phyloP scores from a whole-genome alignment of 2,888 invertebrate species.

The Mesochorus sp. region DNA sequence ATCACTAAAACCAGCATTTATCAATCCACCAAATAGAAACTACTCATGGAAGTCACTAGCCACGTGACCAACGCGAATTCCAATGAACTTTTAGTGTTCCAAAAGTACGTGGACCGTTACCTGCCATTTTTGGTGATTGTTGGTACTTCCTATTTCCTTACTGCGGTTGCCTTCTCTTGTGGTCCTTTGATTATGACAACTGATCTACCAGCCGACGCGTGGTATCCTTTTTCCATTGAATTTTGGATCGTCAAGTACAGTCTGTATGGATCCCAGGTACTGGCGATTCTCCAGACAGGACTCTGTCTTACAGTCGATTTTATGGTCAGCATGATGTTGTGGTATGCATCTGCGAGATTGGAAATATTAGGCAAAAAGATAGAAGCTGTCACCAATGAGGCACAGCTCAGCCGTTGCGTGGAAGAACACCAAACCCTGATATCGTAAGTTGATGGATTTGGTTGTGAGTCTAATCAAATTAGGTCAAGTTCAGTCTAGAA shows the following conservation, averaged over 20 bases:
- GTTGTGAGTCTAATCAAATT: background rate
- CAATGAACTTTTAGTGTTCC: conserved; percentile 62
- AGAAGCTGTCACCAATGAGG: background rate
- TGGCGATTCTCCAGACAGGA: conserved; percentile 69
- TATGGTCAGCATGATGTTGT: conserved; percentile 70
- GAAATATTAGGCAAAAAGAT: conserved; percentile 69
- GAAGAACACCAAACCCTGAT: conserved; percentile 68
- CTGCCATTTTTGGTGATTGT: conserved; percentile 65
- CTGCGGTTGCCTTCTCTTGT: conserved; percentile 65
- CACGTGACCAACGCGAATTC: conserved; percentile 59
- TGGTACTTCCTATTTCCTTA: conserved; percentile 65
- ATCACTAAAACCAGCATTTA: background rate
- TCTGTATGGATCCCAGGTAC: conserved; percentile 68
- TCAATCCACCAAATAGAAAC: conserved; percentile 54
- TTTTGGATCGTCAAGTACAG: conserved; percentile 41
- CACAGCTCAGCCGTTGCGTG: conserved; percentile 64
- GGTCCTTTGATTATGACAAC: conserved; percentile 70
- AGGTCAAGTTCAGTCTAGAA: background rate
- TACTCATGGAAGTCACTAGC: conserved; percentile 66
- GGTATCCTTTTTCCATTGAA: conserved; percentile 74
- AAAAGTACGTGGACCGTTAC: conserved; percentile 70
- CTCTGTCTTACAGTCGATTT: conserved; percentile 67
- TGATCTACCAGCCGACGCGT: conserved; percentile 70
- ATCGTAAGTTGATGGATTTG: conserved; percentile 60
- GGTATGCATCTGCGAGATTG: conserved; percentile 69